Evolutionary conservation across 2,113 vertebrate species (phyloP), one percentile per base, ranked within the genome.

Genomic region (Vicugna pacos): DNA sequence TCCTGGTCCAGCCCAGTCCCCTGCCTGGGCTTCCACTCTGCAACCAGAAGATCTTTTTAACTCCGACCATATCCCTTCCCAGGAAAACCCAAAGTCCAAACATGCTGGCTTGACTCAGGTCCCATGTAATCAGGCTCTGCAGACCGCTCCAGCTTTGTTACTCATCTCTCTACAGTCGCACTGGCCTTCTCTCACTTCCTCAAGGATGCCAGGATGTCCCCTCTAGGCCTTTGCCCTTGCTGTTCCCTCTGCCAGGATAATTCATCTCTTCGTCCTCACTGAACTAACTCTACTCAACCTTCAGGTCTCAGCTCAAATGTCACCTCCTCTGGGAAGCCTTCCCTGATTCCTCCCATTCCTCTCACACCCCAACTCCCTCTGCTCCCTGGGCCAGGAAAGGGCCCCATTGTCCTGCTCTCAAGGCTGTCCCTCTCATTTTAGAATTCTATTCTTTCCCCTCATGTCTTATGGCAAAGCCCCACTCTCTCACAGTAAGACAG

Each of bases 151-250:
- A 50, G 56, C 0, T 69, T 48, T 35, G 15, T 93, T 87, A 42
- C 35, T 96, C 70, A 88, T 15, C 26, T 1, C 28, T 17, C 60
- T 38, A 10, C 22, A 7, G 22, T 8, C 3, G 4, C 11, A 0
- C 22, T 22, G 24, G 12, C 1, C 22, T 81, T 19, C 60, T 95
- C 65, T 92, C 62, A 73, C 91, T 95, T 94, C 92, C 92, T 92
- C 94, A 62, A 35, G 72, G n/a, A 48, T 32, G 15, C 70, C 52
- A 50, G 22, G 14, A 52, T 2, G 26, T 6, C 17, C 28, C 20
- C 28, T 30, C 38, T 0, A 30, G 24, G 69, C 12, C 52, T 35
- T 16, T 26, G 54, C 14, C 65, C 60, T 11, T 24, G 10, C 24
- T 64, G 15, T 5, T 65, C 35, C 10, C 32, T 87, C 48, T 76